Conservation (phyloP, 2,888 invertebrate genomes). For the Lydus trimaculatus region DNA sequence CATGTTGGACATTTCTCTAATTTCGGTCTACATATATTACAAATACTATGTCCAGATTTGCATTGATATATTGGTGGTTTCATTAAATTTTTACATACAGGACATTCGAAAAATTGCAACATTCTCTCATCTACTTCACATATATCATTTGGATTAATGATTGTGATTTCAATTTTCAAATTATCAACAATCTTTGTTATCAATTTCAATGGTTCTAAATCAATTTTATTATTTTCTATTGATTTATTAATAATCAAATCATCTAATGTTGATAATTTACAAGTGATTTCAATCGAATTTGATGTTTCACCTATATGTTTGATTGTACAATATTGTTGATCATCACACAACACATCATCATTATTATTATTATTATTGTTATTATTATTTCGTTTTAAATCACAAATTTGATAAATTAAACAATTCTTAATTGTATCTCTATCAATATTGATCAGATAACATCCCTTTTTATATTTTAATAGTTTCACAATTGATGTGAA, state of each 20-base stretch:
- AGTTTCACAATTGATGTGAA: conserved; percentile 43
- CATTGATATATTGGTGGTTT: conserved; percentile 55
- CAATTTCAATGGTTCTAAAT: conserved; percentile 47
- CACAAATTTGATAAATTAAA: conserved; percentile 47
- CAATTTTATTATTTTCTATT: conserved; percentile 41
- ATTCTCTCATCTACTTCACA: conserved; percentile 48
- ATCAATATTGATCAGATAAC: conserved; percentile 46
- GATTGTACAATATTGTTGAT: conserved; percentile 45
- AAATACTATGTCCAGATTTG: conserved; percentile 52
- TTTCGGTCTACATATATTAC: conserved; percentile 49
- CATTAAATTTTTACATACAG: conserved; percentile 53
- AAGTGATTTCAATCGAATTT: conserved; percentile 49
- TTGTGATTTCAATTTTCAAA: conserved; percentile 43
- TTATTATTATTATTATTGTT: too few relatives aligned
- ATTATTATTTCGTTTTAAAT: conserved; percentile 44
- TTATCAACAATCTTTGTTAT: conserved; percentile 42
- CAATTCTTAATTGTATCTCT: conserved; percentile 40
- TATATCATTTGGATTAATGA: conserved; percentile 36
- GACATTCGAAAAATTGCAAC: conserved; percentile 52
- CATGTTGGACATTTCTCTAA: conserved; percentile 53
- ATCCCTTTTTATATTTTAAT: conserved; percentile 44
- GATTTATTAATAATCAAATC: conserved; percentile 35
- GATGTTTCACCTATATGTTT: conserved; percentile 48
- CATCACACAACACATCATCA: too few relatives aligned
- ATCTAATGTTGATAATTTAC: conserved; percentile 40